phyloP scores from a whole-genome alignment of 2,797 vertebrate species.

The Hapalemur alaotrensis region DNA sequence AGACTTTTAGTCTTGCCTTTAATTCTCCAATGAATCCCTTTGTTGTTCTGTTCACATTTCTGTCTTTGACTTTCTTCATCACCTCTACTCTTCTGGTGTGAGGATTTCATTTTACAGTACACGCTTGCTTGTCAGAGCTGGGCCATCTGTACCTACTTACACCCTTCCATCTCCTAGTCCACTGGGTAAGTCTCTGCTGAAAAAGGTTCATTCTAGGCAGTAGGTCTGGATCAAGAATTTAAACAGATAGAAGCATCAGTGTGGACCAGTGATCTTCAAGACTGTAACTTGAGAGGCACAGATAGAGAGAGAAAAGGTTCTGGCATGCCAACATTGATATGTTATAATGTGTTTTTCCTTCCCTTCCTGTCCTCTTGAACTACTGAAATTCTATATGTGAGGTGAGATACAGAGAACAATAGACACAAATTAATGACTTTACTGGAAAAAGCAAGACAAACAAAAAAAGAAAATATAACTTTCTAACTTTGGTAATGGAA shows the following conservation, averaged over 20 bases:
- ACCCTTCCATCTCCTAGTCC: too few relatives aligned
- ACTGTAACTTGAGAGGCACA: neutral
- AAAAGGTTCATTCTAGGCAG: neutral
- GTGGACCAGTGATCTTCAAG: neutral
- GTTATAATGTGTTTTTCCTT: neutral
- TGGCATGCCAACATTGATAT: neutral
- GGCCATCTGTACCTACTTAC: neutral
- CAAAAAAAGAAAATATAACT: neutral
- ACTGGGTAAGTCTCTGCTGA: neutral
- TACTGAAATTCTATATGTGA: neutral
- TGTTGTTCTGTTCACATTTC: neutral
- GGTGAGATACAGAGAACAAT: neutral
- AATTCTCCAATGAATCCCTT: neutral
- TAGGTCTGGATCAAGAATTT: slow-evolving; percentile 14
- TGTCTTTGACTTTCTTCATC: neutral
- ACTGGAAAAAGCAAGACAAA: neutral
- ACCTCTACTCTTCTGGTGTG: neutral
- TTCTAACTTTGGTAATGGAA: neutral
- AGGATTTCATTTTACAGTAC: neutral
- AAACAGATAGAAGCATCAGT: neutral
- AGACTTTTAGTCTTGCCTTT: neutral
- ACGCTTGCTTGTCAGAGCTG: rapidly evolving
- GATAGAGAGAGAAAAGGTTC: neutral
- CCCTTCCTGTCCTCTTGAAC: neutral
- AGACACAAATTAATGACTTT: neutral